These are phyloP conservation scores for Cardiocondyla obscurior DNA, from an alignment of 1,140 invertebrate genomes.

Conservation along the genomic window DNA sequence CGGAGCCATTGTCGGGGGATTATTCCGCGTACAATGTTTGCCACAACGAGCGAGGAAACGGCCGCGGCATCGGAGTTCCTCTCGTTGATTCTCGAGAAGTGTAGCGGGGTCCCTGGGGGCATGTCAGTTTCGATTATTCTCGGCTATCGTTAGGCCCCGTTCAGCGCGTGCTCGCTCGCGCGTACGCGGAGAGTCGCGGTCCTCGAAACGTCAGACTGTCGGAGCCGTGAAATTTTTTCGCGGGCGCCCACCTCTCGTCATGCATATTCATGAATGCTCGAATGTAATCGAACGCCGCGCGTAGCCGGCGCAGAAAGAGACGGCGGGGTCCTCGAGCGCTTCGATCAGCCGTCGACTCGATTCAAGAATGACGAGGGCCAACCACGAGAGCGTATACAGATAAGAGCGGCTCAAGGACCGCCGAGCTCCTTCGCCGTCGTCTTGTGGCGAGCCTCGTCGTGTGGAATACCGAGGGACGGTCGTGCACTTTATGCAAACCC, in stretches of 20 bases:
- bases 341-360: conserved; percentile 58
- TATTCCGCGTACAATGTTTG: not conserved
- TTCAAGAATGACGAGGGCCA: conserved; percentile 61
- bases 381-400: conserved; percentile 36
- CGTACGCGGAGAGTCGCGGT: conserved; percentile 46
- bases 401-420: conserved; percentile 18
- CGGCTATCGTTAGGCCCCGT: conserved; percentile 57
- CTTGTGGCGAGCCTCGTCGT: not conserved
- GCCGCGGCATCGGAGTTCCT: not conserved
- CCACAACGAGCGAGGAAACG: not conserved
- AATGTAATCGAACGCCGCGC: conserved; percentile 53
- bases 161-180: conserved; percentile 32
- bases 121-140: conserved; percentile 66
- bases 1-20: not conserved
- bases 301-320: conserved; percentile 1
- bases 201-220: conserved; percentile 72
- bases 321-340: conserved; percentile 50
- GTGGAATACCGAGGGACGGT: conserved; percentile 6
- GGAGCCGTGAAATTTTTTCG: conserved; percentile 70
- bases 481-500: conserved; percentile 24
- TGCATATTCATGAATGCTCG: conserved; percentile 72
- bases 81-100: conserved; percentile 35
- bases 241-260: conserved; percentile 63
- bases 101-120: conserved; percentile 62
- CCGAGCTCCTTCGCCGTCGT: not conserved